Evolutionary conservation across 2,888 invertebrate genomes (phyloP), one percentile per base, ranked within the genome.

Genomic region (Hydrotaea cyrtoneurina): DNA sequence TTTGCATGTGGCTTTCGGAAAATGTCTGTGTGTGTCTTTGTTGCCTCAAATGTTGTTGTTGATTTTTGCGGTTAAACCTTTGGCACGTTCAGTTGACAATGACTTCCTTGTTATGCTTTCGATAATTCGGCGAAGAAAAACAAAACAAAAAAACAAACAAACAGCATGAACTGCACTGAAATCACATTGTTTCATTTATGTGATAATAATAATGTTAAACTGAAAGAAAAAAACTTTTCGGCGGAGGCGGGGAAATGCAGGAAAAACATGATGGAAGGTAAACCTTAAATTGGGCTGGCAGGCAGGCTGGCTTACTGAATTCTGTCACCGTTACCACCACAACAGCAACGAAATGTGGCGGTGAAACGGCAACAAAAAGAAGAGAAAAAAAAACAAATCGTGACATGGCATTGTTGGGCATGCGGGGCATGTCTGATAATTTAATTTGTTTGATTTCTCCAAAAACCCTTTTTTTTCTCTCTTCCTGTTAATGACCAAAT

Each of bases 61-160:
- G 31, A 46, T 81, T 75, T 39, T 79, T 78, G 79, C 77, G 82
- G 82, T 78, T 85, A 74, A 82, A 85, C 79, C 77, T 82, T 82
- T 85, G 82, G 82, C 82, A 80, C 77, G 59, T 77, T 69, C 53
- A 43, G 76, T 74, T 85, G 82, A 77, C 85, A 85, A 78, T 80
- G 85, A 85, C 82, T 85, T 85, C 85, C 85, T 85, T 82, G 85
- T 85, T 85, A 82, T 77, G 80, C 78, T 80, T 84, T 80, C 66
- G 59, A 23, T 69, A 66, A 19, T 39, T 39, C 15, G 39, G 26
- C 39, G 31, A 46, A 46, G 21, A 17, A 69, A 21, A 11, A 15
- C 23, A 43, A 46, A 11, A 10, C 17, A 46, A 43, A 43, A 43
- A 4, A 62, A 21, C 7, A 43, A 69, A 69, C 21, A 66, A n/a